Percentiles rank a stretch among this genome's conserved stretches.
phyloP scores from a whole-genome alignment of 2,113 vertebrate species.

The Phalacrocorax aristotelis region DNA sequence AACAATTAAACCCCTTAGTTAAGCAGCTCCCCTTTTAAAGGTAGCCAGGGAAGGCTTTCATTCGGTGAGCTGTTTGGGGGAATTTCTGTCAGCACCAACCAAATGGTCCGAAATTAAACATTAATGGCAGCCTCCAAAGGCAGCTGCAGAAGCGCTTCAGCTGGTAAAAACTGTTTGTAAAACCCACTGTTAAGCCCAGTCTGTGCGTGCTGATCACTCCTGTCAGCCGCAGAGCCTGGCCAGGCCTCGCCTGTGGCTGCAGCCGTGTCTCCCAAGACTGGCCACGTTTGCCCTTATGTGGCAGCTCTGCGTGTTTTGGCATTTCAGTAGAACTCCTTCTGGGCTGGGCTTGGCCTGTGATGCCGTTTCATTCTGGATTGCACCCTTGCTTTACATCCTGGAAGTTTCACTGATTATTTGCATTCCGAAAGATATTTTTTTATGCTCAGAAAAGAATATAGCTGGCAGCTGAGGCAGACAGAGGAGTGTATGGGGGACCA shows the following conservation, averaged over 20 bases:
- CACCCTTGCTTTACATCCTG: not conserved
- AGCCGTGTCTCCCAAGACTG: not conserved
- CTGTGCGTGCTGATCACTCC: not conserved
- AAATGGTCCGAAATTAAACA: not conserved
- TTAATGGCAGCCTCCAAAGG: not conserved
- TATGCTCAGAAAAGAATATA: not conserved
- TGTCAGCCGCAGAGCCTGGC: not conserved
- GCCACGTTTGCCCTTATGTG: not conserved
- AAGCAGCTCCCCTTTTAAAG: not conserved
- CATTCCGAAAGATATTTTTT: not conserved
- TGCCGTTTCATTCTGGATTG: not conserved
- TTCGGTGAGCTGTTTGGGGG: not conserved
- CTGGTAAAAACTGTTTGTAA: not conserved
- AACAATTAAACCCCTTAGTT: not conserved
- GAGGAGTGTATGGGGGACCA: not conserved
- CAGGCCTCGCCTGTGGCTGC: not conserved
- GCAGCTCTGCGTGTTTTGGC: not conserved
- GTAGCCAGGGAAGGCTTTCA: not conserved
- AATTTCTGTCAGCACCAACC: not conserved
- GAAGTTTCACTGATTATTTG: not conserved
- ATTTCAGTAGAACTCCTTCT: not conserved
- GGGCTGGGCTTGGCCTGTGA: not conserved
- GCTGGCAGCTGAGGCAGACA: not conserved
- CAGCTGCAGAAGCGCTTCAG: not conserved
- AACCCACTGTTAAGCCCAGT: not conserved